phyloP scores from a whole-genome alignment of 2,113 vertebrate genomes.

The Antechinus flavipes region DNA sequence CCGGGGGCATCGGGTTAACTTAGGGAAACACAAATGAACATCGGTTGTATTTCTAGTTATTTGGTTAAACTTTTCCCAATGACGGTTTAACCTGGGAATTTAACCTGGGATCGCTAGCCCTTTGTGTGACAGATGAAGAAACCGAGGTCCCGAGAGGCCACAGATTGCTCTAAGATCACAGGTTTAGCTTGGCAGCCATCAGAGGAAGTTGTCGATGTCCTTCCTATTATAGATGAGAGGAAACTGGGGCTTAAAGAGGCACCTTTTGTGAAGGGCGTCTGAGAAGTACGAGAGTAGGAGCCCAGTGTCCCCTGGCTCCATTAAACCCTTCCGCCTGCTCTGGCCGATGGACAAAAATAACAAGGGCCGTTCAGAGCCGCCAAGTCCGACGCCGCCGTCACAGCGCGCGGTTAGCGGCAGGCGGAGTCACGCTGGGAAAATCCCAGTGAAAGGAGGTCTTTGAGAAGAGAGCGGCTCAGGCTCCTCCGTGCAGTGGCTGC shows the following conservation, averaged over 20 bases:
- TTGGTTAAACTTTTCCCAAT: neutral
- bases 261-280: neutral
- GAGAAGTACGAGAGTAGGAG: neutral
- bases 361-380: too few relatives aligned
- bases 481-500: too few relatives aligned
- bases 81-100: neutral
- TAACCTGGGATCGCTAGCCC: neutral
- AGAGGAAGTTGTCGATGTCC: fast-evolving
- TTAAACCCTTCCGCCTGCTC: neutral
- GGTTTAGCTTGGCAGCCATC: neutral
- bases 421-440: neutral
- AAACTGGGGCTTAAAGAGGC: neutral
- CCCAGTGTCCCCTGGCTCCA: too few relatives aligned
- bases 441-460: neutral
- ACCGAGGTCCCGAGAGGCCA: neutral
- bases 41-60: neutral
- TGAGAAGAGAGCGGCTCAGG: neutral
- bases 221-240: neutral
- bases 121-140: neutral
- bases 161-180: neutral
- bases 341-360: neutral
- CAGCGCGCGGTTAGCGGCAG: neutral
- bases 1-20: neutral
- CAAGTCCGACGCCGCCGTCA: neutral
- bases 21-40: neutral